Percentiles rank a stretch among this genome's conserved stretches.
Conservation (phyloP, 2,113 vertebrate species). For the Etia nguti region DNA sequence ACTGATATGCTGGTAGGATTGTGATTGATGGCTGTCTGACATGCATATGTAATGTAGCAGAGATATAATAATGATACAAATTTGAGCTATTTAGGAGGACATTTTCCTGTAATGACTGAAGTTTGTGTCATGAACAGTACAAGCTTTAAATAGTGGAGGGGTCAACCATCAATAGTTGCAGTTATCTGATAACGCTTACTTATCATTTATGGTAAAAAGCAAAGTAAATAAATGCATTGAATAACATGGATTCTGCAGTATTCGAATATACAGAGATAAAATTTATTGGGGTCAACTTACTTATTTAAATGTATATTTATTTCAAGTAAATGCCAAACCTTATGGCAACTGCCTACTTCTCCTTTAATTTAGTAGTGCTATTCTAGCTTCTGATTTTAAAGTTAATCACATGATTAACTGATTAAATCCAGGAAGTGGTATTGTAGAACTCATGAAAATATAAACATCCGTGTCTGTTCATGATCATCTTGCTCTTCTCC, state of each 20-base stretch:
- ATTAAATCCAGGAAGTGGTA: not conserved
- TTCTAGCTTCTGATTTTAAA: not conserved
- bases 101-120: not conserved
- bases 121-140: not conserved
- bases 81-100: not conserved
- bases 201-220: not conserved
- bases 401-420: not conserved
- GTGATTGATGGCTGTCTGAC: conserved; percentile 4
- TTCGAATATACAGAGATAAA: not conserved
- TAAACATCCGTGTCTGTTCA: not conserved
- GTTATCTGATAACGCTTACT: not conserved
- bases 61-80: not conserved
- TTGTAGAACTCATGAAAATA: not conserved
- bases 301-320: not conserved
- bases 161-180: not conserved
- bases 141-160: not conserved
- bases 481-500: not conserved
- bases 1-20: not conserved
- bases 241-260: not conserved
- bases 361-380: not conserved
- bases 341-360: not conserved
- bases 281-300: not conserved
- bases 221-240: not conserved
- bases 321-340: not conserved
- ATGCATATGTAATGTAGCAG: not conserved